Evolutionary conservation across 2,113 vertebrate genomes (phyloP).

Genomic region (Tenrec ecaudatus): DNA sequence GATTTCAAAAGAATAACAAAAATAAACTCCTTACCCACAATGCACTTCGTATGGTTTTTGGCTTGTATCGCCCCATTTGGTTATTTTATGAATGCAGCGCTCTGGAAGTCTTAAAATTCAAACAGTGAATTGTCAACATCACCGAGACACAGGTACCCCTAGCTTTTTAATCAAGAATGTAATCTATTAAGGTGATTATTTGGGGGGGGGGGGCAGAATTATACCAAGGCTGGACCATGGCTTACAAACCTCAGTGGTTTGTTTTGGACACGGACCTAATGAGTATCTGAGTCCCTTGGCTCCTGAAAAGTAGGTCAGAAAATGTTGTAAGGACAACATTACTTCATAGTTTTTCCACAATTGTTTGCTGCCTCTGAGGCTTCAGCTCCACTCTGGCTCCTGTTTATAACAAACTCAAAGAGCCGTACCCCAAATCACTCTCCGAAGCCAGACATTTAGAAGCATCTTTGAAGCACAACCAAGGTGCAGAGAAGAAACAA

Average conservation of each 20-base stretch:
- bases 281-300: constrained; percentile 73
- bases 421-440: constrained; percentile 55
- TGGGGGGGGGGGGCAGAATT: constrained; percentile 44
- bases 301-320: constrained; percentile 73
- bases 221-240: constrained; percentile 42
- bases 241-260: constrained; percentile 61
- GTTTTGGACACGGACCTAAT: constrained; percentile 71
- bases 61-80: constrained; percentile 47
- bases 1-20: constrained; percentile 85
- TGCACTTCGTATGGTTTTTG: constrained; percentile 68
- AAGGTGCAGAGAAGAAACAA: constrained; percentile 47
- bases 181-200: constrained; percentile 51
- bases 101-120: constrained; percentile 64
- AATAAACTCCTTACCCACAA: constrained; percentile 79
- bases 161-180: not conserved
- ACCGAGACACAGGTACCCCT: constrained; percentile 20
- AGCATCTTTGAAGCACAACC: constrained; percentile 45
- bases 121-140: constrained; percentile 50
- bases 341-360: constrained; percentile 79
- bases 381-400: constrained; percentile 33
- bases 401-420: constrained; percentile 48
- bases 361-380: constrained; percentile 61
- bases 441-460: constrained; percentile 42
- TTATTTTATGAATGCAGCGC: constrained; percentile 61
- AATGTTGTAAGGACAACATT: constrained; percentile 77